These are phyloP conservation scores for Cyaniris semiargus DNA, from an alignment of 2,888 invertebrate genomes.

Conservation along the genomic window DNA sequence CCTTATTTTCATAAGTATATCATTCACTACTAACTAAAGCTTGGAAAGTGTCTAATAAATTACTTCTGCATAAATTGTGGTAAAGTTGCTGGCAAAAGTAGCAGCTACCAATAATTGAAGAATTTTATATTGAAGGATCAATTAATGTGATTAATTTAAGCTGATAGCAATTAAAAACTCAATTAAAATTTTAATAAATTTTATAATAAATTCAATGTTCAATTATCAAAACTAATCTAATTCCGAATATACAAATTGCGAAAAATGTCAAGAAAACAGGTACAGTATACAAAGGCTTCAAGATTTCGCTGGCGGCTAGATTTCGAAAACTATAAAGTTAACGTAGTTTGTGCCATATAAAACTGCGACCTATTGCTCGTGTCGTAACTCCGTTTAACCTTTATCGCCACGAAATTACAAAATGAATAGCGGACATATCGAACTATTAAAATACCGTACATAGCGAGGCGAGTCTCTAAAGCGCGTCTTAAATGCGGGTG, in stretches of 20 bases:
- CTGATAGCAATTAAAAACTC: neutral
- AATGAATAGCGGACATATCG: neutral
- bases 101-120: neutral
- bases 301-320: neutral
- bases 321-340: neutral
- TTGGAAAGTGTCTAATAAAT: too few relatives aligned
- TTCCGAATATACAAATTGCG: neutral
- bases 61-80: too few relatives aligned
- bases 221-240: neutral
- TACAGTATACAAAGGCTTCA: neutral
- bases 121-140: neutral
- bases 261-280: neutral
- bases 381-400: neutral
- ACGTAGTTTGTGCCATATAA: neutral
- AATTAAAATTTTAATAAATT: neutral
- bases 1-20: too few relatives aligned
- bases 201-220: neutral
- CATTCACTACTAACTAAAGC: too few relatives aligned
- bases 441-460: conserved; percentile 34
- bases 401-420: conserved; percentile 17
- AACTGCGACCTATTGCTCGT: neutral
- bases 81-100: neutral
- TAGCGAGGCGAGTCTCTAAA: conserved; percentile 39
- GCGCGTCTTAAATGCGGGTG: conserved; percentile 38
- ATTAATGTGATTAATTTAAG: neutral